Evolutionary conservation across 1,140 invertebrate genomes (phyloP).

Genomic region (Eumeta japonica): DNA sequence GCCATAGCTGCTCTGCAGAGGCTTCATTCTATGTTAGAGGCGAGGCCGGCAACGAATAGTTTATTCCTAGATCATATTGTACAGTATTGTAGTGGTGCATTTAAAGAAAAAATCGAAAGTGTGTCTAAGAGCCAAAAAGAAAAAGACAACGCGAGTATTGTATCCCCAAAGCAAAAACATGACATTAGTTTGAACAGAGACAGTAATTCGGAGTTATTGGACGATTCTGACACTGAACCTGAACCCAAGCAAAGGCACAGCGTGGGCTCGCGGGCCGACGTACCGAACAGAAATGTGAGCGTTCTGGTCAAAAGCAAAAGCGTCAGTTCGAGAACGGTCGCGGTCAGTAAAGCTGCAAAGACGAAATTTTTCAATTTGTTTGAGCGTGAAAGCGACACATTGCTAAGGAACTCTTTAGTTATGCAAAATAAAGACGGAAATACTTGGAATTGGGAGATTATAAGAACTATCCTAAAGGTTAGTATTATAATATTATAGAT

Average conservation of each 20-base stretch:
- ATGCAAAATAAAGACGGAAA: slow-evolving; percentile 69
- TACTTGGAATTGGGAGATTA: slow-evolving; percentile 83
- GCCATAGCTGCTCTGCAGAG: slow-evolving; percentile 77
- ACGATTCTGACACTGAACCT: slow-evolving; percentile 44
- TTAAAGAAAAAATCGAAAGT: slow-evolving; percentile 25
- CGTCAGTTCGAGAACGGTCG: slow-evolving; percentile 45
- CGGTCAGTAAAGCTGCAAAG: slow-evolving; percentile 44
- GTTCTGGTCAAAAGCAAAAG: slow-evolving; percentile 54
- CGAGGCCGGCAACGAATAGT: slow-evolving; percentile 74
- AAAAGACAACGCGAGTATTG: slow-evolving; percentile 37
- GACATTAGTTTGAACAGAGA: slow-evolving; percentile 25
- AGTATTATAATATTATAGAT: slow-evolving; percentile 9
- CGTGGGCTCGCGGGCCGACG: slow-evolving; percentile 43
- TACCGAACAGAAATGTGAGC: slow-evolving; percentile 37
- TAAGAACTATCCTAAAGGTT: slow-evolving; percentile 77
- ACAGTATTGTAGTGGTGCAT: slow-evolving; percentile 50
- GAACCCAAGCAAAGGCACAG: slow-evolving; percentile 49
- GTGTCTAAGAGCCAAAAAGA: slow-evolving; percentile 40
- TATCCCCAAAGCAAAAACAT: slow-evolving; percentile 21
- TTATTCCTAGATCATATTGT: slow-evolving; percentile 82
- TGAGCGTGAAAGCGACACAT: slow-evolving; percentile 62
- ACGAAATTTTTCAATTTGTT: slow-evolving; percentile 50
- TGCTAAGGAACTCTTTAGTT: slow-evolving; percentile 74
- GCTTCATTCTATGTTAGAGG: slow-evolving; percentile 77
- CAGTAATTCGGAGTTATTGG: slow-evolving; percentile 38